Conservation (phyloP, 2,113 vertebrate species). For the Rutilus rutilus region DNA sequence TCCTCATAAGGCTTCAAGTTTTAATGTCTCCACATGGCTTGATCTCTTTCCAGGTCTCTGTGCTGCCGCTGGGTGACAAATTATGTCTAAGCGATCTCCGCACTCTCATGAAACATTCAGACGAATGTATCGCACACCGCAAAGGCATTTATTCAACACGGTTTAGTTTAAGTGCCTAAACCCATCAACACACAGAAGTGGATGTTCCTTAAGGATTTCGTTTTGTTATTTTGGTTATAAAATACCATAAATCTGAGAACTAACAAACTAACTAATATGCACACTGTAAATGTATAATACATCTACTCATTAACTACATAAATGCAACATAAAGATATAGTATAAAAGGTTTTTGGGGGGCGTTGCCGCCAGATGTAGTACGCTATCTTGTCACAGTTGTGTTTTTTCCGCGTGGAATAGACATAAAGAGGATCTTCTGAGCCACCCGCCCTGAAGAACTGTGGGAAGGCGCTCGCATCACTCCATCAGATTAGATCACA, state of each 20-base stretch:
- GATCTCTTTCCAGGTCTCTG: conserved; percentile 62
- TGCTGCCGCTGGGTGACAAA: conserved; percentile 71
- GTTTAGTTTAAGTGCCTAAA: conserved; percentile 55
- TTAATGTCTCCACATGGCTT: conserved; percentile 60
- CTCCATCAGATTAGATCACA: conserved; percentile 77
- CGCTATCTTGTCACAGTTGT: neutral
- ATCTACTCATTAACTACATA: neutral
- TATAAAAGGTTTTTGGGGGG: neutral
- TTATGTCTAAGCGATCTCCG: conserved; percentile 70
- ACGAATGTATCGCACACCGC: conserved; percentile 56
- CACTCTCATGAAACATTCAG: conserved; percentile 74
- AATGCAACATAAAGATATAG: neutral
- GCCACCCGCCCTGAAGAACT: conserved; percentile 23
- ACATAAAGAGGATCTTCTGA: neutral
- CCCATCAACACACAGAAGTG: conserved; percentile 51
- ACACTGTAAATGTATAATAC: conserved; percentile 52
- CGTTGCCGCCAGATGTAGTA: neutral
- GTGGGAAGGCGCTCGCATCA: conserved; percentile 48
- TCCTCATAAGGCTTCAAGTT: conserved; percentile 64
- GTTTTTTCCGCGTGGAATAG: neutral
- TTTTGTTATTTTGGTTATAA: neutral
- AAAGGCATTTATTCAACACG: conserved; percentile 47
- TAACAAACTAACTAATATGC: neutral
- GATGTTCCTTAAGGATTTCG: too few species aligned
- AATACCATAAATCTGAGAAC: neutral